Base-by-base conservation (phyloP, 2,888 invertebrate species). In the Melieria crassipennis region DNA sequence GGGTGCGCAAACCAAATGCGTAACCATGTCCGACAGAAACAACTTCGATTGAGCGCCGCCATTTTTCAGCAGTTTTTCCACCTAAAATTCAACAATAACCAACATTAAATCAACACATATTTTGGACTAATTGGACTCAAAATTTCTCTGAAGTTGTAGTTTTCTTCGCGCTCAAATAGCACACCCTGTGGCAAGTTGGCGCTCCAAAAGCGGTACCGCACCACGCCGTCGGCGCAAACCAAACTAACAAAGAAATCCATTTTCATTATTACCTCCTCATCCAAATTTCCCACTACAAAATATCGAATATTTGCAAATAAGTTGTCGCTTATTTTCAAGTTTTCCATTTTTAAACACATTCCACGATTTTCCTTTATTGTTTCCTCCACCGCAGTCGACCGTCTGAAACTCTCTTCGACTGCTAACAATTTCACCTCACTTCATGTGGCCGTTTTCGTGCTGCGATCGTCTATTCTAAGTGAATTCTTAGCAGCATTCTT, bases 21-120 rank as follows among this genome's bases (percentile, higher is more conserved):
- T 97, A 77, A 97, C 94, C 88, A 93, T 94, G 87, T 97, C 96
- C 75, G 95, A 93, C 80, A 96, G 92, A 88, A 96, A 98, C 80
- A 92, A 92, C 77, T 93, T 93, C 78, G 92, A 91, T 85, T 96
- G 95, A 42, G 94, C 98, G 68, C 97, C 97, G 76, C 96, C 95
- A 84, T 91, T 90, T 87, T 93, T 93, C 73, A 98, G 89, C 79
- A 95, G 88, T 80, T 90, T 90, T 83, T 92, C 88, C 82, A 94
- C 90, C 96, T 96, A 87, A 73, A 90, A 69, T n/a, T 47, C 46
- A 45, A 46, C 10, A 50, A 46, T 60, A 43, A 61, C 11, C 48
- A 13, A 10, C 30, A 48, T 46, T 50, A 70, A 57, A n/a, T 46
- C 43, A 10, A 69, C 9, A 65, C 50, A 69, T 56, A 45, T 16